Percentiles rank a stretch among this genome's conserved stretches.
These are phyloP conservation scores for Enteromius viviparus DNA, from an alignment of 2,797 vertebrate genomes.

Conservation along the genomic window DNA sequence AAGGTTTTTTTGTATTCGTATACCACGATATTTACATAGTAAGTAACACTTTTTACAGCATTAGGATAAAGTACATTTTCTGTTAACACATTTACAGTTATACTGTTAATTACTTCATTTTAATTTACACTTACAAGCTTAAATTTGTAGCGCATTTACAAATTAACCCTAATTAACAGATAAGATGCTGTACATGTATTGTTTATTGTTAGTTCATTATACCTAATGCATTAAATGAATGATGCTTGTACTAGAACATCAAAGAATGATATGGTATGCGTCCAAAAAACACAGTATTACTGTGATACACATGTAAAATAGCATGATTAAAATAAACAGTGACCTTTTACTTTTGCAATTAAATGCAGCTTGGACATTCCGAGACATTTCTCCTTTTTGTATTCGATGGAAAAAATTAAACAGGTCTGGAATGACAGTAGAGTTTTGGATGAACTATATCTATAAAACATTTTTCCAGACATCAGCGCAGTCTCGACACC, in stretches of 20 bases:
- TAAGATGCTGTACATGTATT: neutral
- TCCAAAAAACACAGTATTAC: neutral
- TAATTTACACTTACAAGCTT: neutral
- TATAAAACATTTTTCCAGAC: constrained; percentile 60
- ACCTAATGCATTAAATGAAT: neutral
- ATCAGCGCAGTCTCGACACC: constrained; percentile 48
- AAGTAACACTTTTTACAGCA: neutral
- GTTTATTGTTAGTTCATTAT: constrained; percentile 6
- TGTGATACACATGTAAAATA: neutral
- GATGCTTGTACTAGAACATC: neutral
- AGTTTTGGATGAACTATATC: constrained; percentile 36
- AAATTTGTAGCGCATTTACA: neutral
- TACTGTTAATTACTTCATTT: neutral
- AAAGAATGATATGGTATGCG: neutral
- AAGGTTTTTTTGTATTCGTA: neutral
- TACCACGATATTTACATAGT: neutral
- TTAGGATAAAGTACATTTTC: neutral
- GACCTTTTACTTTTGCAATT: constrained; percentile 7
- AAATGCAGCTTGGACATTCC: neutral
- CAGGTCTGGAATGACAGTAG: neutral
- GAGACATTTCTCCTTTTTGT: neutral
- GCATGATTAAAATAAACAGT: neutral
- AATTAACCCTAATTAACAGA: neutral
- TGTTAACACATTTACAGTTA: neutral
- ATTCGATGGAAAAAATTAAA: neutral